Conservation (phyloP, 2,113 vertebrate species). For the Prionailurus bengalensis region DNA sequence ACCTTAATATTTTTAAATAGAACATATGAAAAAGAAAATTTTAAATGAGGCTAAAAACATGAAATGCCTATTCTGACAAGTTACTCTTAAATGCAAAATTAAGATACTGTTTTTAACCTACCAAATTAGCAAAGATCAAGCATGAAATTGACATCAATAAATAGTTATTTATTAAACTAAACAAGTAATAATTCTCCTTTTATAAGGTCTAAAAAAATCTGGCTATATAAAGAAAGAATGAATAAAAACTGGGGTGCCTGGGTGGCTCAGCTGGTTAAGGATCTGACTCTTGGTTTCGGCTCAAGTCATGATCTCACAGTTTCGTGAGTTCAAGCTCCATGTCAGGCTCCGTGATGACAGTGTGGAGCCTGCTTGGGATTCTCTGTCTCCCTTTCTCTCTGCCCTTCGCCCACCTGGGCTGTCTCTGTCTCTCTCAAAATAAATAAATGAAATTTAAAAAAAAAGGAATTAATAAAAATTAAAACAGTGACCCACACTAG, state of each 20-base stretch:
- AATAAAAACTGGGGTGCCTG: constrained; percentile 22
- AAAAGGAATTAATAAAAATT: constrained; percentile 38
- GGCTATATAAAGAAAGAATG: constrained; percentile 34
- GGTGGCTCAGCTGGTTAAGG: too few relatives aligned
- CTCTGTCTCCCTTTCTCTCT: too few relatives aligned
- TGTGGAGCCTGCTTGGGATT: too few relatives aligned
- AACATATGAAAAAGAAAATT: constrained; percentile 35
- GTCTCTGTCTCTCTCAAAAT: background rate
- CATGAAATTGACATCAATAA: constrained; percentile 20
- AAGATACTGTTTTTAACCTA: constrained; percentile 52
- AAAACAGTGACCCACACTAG: constrained; percentile 22
- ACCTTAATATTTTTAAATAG: constrained; percentile 45
- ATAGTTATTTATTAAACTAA: constrained; percentile 55
- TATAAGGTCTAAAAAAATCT: background rate
- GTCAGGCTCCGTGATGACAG: too few relatives aligned
- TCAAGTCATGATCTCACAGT: too few relatives aligned
- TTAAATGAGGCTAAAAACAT: constrained; percentile 47
- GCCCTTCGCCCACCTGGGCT: too few relatives aligned
- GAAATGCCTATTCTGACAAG: constrained; percentile 41
- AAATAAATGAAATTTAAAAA: background rate
- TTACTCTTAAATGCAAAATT: constrained; percentile 50
- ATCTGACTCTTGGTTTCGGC: too few relatives aligned
- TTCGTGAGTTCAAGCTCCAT: too few relatives aligned
- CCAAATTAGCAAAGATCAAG: constrained; percentile 30
- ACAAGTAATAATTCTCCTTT: constrained; percentile 35